Conservation (phyloP, 2,888 invertebrate species). For the Pachydiplax longipennis region DNA sequence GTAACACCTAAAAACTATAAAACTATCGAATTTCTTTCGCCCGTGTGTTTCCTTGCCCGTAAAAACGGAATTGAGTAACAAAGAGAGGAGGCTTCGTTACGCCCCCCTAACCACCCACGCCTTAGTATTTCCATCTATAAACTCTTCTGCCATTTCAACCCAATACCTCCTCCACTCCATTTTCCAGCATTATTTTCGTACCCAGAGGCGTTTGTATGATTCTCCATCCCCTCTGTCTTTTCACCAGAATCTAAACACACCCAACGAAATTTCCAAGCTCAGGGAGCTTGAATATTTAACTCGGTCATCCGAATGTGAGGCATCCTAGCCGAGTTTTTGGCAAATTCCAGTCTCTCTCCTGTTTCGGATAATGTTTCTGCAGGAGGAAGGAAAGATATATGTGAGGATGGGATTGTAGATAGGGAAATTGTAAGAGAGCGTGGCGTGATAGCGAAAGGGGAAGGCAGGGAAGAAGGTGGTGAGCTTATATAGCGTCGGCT, state of each 20-base stretch:
- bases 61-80: no score
- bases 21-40: no score
- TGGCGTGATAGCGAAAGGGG: background rate
- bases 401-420: background rate
- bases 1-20: no score
- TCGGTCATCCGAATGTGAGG: background rate
- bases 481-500: background rate
- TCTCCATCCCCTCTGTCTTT: background rate
- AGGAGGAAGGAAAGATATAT: background rate
- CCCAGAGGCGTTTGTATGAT: background rate
- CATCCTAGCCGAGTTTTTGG: background rate
- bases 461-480: background rate
- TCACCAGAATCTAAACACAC: background rate
- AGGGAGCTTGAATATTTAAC: conserved; percentile 13
- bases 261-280: background rate
- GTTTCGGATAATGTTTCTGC: background rate
- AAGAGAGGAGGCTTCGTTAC: no score
- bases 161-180: background rate
- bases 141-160: background rate
- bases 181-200: background rate
- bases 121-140: background rate
- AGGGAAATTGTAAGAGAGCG: background rate
- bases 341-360: background rate
- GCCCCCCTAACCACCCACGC: background rate
- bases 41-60: no score